Evolutionary conservation across 2,888 invertebrate species (phyloP), one percentile per base, ranked within the genome.

Genomic region (Gerris lacustris): DNA sequence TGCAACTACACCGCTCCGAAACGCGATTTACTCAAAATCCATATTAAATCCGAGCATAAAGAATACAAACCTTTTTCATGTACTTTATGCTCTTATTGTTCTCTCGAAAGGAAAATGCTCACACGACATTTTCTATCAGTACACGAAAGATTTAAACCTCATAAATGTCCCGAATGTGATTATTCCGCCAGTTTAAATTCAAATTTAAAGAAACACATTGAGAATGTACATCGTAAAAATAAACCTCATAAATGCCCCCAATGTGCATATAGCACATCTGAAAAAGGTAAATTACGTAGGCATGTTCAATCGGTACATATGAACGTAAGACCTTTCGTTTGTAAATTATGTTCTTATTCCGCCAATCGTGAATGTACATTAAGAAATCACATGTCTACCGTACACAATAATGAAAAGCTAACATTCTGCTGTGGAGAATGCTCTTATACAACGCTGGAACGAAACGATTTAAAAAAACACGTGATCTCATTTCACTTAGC

Each of bases 101-200:
- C 31, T 31, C 31, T 31, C 31, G 31, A 31, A 31, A 31, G 31
- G 31, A 31, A 31, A 31, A 31, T 31, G 31, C 31, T 31, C 31
- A 31, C 31, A 31, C 31, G 55, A 55, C 55, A 55, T 55, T 11
- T 55, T 55, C 15, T 55, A 55, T 55, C 55, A 5, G 55, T 55
- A 55, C 55, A 55, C 55, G 15, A 15, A 55, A 55, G 15, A 55
- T 15, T 55, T 11, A 55, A 15, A 55, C 55, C 55, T 11, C 55
- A 55, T 55, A 55, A 55, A 55, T 55, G 55, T 55, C 55, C 55
- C 55, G 55, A 55, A 15, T 55, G 55, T 55, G 55, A 55, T 15
- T 55, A 55, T 55, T 11, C 11, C 55, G 55, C 55, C 9, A 55
- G 55, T 55, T 9, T 55, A 11, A 55, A 55, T 11, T 11, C 9